Evolutionary conservation across 2,888 invertebrate species (phyloP), one percentile per base, ranked within the genome.

Genomic region (Hypercompe scribonia): DNA sequence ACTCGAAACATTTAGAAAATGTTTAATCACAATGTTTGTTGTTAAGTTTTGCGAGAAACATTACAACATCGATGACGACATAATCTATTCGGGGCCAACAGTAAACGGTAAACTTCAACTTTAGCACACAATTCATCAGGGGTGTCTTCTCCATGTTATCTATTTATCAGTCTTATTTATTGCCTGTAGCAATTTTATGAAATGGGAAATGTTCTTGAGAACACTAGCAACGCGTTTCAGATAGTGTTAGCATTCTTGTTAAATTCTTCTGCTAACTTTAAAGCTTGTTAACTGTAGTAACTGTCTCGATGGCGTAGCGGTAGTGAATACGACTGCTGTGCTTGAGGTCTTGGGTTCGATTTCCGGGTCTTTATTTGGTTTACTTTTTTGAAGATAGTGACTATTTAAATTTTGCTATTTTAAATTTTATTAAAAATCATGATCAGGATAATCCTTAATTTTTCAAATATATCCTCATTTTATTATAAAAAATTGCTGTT

Each of bases 101-200:
- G 85, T 83, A 76, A 80, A 83, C 80, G 74, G 78, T 72, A 70
- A 79, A 73, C 71, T 80, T 73, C 74, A 80, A 86, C 79, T 84
- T 76, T 76, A 70, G 70, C 63, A 58, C 67, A 76, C 74, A 78
- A 85, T 85, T 84, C 75, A 80, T 84, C 81, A 84, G 75, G 68
- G 72, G 61, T 77, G 75, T 80, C 73, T 75, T 68, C 67, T 70
- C 65, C 54, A 72, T 42, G 73, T 71, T 78, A 75, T 61, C 77
- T 71, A 85, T 84, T 82, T 70, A 78, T 82, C 80, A 77, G 76
- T 72, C 63, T 54, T 73, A 73, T 73, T 70, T 70, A 73, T 70
- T 73, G 67, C 61, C 66, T 63, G 50, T 67, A n/a, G 66, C 63
- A 73, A 73, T 63, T 73, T 67, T 50, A 73, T 70, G 24, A 24